A percentile compares a stretch with the other conserved stretches of the same genome.
Evolutionary conservation across 1,140 invertebrate species (phyloP).

Genomic region (Brachionus sp.): DNA sequence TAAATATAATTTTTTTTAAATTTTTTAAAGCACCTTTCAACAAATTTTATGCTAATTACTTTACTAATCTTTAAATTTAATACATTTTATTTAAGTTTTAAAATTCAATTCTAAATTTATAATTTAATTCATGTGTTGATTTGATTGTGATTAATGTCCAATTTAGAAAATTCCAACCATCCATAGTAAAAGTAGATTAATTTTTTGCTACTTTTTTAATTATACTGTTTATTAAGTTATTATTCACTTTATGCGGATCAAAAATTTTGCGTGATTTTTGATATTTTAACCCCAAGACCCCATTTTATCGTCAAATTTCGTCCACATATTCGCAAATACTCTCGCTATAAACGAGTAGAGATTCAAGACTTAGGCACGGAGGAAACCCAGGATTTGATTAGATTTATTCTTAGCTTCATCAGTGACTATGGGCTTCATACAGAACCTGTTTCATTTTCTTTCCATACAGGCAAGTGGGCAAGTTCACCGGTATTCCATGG

Average conservation of each 20-base stretch:
- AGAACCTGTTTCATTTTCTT: neutral
- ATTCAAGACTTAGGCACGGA: neutral
- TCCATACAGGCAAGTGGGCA: constrained; percentile 28
- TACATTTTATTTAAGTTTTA: no score
- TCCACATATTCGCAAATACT: neutral
- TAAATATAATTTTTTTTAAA: no score
- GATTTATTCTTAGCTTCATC: neutral
- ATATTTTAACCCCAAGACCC: neutral
- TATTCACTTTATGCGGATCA: neutral
- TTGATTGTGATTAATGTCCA: neutral
- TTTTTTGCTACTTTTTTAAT: neutral
- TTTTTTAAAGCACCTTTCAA: no score
- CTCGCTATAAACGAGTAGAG: neutral
- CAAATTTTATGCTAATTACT: no score
- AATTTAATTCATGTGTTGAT: no score
- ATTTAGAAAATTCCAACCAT: neutral
- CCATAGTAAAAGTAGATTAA: neutral
- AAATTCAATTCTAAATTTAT: no score
- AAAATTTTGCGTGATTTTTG: constrained; percentile 15
- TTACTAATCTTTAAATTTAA: no score
- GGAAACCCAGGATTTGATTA: neutral
- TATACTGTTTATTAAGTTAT: neutral
- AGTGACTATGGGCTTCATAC: neutral
- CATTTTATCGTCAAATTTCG: constrained; percentile 20
- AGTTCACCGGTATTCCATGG: neutral